Percentiles rank a stretch among this genome's conserved stretches.
Conservation (phyloP, 2,113 vertebrate species). For the Megalops atlanticus region DNA sequence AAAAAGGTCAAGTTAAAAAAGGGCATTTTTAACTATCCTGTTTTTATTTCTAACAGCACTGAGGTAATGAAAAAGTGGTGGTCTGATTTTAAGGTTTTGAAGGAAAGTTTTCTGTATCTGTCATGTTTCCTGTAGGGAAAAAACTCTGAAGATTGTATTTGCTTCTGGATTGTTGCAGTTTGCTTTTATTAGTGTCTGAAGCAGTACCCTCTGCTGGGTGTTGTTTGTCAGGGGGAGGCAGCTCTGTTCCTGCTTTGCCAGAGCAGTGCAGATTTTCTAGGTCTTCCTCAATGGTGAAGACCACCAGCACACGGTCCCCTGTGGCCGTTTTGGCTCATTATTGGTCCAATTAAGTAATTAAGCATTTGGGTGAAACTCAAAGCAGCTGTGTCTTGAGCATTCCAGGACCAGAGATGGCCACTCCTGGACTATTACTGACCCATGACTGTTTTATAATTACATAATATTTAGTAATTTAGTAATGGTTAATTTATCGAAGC, state of each 20-base stretch:
- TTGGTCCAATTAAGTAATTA: neutral
- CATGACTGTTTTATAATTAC: neutral
- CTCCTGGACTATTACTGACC: neutral
- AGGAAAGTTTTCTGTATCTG: neutral
- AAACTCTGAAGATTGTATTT: neutral
- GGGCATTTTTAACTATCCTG: neutral
- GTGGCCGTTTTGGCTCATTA: neutral
- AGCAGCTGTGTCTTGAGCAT: neutral
- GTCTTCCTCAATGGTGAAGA: too few species aligned
- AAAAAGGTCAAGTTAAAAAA: too few species aligned
- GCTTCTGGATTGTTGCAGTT: neutral
- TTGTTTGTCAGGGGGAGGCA: too few species aligned
- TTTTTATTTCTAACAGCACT: neutral
- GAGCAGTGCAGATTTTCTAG: too few species aligned
- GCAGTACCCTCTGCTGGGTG: too few species aligned
- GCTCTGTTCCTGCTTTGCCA: too few species aligned
- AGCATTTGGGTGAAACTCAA: neutral
- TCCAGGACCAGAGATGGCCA: neutral
- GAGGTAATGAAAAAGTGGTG: too few species aligned
- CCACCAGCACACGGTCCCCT: too few species aligned
- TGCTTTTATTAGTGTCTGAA: too few species aligned
- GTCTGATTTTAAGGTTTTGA: neutral
- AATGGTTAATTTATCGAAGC: too few species aligned
- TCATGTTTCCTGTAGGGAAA: neutral
- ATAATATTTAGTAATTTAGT: too few species aligned